Evolutionary conservation across 1,140 invertebrate genomes (phyloP), one percentile per base, ranked within the genome.

Genomic region (Rhizoglyphus robini): DNA sequence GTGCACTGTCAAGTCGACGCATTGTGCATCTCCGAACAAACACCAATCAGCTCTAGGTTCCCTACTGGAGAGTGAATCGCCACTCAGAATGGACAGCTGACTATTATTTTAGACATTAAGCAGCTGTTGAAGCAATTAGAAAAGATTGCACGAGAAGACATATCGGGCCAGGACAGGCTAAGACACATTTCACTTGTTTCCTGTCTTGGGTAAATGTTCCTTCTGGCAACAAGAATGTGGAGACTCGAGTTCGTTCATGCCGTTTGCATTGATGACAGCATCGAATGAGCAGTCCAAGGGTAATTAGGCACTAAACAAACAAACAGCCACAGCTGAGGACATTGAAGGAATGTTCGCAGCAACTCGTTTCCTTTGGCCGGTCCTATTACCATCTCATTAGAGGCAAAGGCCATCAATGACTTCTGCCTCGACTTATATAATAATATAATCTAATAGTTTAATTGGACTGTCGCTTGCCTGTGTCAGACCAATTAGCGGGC

Each of bases 331-430:
- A 32, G 51, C 8, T 5, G 51, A 54, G 23, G 31, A 54, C 8
- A 32, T 8, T 8, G 23, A 54, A 54, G 15, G 23, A 54, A 41
- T 41, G 36, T 41, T 41, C 36, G 18, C 36, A 8, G 8, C 51
- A 54, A 20, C 20, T 54, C 51, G 41, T 46, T 46, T 46, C 41
- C 41, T 46, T 23, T n/a, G n/a, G n/a, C n/a, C n/a, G n/a, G n/a
- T n/a, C n/a, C 31, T 20, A 54, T 54, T 54, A 54, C 23, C 51
- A 54, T 54, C 51, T 54, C 51, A 54, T 54, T 54, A 54, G 51
- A 11, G 51, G 23, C 23, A 15, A 54, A n/a, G n/a, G n/a, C n/a
- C n/a, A n/a, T n/a, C 36, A 18, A 41, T 41, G 36, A 41, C 18
- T 41, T 18, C 36, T 46, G 15, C 41, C 23, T 46, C 41, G 15